A percentile compares a stretch with the other conserved stretches of the same genome.
Evolutionary conservation across 37 sponge, comb jelly and placozoan species (phyloP).

Genomic region (Agelas oroides): DNA sequence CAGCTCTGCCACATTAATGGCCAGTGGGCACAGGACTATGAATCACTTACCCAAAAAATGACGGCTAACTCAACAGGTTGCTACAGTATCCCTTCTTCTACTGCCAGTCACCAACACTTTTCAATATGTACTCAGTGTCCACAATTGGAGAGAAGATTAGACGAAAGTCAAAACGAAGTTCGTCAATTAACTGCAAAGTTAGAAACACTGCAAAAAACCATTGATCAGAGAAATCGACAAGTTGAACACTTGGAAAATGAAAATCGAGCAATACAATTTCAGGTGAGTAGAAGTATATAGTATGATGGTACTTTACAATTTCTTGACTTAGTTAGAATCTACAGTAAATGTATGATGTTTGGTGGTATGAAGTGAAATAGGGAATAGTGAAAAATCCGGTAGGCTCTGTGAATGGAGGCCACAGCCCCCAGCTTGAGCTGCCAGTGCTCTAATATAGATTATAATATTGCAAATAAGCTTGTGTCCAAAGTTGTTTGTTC

Average conservation of each 20-base stretch:
- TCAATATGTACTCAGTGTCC: constrained; percentile 3
- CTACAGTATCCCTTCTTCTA: constrained; percentile 2
- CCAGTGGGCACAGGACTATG: constrained; percentile 61
- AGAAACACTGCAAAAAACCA: constrained; percentile 5
- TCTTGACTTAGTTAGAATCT: no score
- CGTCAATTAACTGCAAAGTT: neutral
- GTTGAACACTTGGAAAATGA: constrained; percentile 34
- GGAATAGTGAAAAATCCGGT: no score
- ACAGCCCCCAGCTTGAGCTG: no score
- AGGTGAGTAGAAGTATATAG: constrained; percentile 14
- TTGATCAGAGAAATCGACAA: constrained; percentile 1
- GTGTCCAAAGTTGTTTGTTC: no score
- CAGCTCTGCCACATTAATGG: constrained; percentile 56
- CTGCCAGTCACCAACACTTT: neutral
- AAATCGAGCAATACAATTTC: constrained; percentile 26
- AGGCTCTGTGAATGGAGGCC: no score
- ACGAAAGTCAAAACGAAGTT: neutral
- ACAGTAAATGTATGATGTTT: no score
- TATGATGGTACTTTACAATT: no score
- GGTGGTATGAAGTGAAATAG: no score
- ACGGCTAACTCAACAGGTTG: constrained; percentile 20
- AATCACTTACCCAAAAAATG: constrained; percentile 23
- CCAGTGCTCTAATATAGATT: no score
- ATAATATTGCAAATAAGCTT: no score
- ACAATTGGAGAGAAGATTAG: constrained; percentile 7